These are phyloP conservation scores for Hydrotaea cyrtoneurina DNA, from an alignment of 2,888 invertebrate species.

Conservation along the genomic window DNA sequence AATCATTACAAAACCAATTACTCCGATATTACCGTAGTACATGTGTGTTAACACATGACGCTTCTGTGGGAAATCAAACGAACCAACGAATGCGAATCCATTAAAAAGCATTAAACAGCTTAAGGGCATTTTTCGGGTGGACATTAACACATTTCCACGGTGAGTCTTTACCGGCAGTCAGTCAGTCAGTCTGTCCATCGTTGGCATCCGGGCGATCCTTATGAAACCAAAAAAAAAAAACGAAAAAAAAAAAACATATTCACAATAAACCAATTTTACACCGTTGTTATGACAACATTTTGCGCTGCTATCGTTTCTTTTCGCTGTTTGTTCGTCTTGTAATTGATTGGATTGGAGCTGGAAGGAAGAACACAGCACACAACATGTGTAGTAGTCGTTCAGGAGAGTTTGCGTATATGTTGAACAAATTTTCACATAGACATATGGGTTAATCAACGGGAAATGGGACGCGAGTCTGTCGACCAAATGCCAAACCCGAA, in stretches of 20 bases:
- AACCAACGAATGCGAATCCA: not conserved
- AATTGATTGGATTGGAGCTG: conserved; percentile 49
- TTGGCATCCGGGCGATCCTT: not conserved
- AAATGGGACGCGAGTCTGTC: too few relatives aligned
- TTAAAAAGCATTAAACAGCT: conserved; percentile 39
- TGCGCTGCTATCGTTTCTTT: not conserved
- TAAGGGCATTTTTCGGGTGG: conserved; percentile 53
- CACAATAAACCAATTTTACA: conserved; percentile 66
- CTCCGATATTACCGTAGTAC: conserved; percentile 18
- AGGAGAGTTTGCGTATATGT: not conserved
- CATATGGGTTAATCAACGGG: not conserved
- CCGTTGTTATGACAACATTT: conserved; percentile 62
- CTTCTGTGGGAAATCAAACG: not conserved
- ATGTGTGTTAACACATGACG: conserved; percentile 59
- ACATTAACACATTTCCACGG: conserved; percentile 10
- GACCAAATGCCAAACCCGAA: too few relatives aligned
- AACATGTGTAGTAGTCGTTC: not conserved
- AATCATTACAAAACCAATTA: conserved; percentile 37
- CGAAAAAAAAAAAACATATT: too few relatives aligned
- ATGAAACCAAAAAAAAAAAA: conserved; percentile 18
- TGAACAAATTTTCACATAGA: not conserved
- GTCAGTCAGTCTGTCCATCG: not conserved
- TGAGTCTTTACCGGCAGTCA: not conserved
- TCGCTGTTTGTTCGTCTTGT: conserved; percentile 13
- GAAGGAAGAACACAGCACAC: not conserved